Base-by-base conservation (phyloP, 2,797 vertebrate species). In the Enteromius argenteus region DNA sequence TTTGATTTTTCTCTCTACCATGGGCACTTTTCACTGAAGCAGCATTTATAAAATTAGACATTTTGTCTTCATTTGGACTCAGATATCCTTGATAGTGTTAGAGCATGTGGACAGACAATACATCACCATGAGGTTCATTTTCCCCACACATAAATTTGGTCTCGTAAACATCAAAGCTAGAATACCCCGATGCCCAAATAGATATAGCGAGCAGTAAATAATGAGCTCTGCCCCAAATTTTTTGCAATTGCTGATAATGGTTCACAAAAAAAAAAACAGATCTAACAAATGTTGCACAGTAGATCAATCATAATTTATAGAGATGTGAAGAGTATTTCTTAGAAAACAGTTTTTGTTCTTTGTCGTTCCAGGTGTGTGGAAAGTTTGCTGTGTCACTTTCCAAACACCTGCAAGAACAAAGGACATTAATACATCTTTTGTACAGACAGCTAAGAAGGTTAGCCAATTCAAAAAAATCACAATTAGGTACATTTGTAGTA, bases 1-100 rank as follows among this genome's bases (percentile, higher is more conserved):
- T 14, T 42, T 30, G 11, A 73, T 64, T 84, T 49, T 66, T 56
- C 56, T 72, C 21, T 51, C n/a, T 67, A 35, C 3, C 71, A 56
- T 58, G 30, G 78, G 19, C 69, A 73, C 77, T 56, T 67, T 75
- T 76, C 49, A 79, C 67, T 30, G 66, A 79, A 84, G 53, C 83
- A 79, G 75, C 75, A 72, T 72, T 84, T 79, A 72, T 84, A 62
- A 79, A 84, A 84, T 84, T 72, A 84, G 66, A 79, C 39, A 4
- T 84, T 84, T 79, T 84, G 42, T 84, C 83, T 84, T 84, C 75
- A 71, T 84, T 79, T 84, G 27, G 13, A 62, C 30, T 62, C 30
- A 4, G 30, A 37, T n/a, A 84, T 84, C 51, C 53, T 51, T 84
- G 82, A 78, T 83, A 71, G 37, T 78, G 51, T 69, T 71, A 39